Evolutionary conservation across 2,888 invertebrate species (phyloP), one percentile per base, ranked within the genome.

Genomic region (Tridacna crocea): DNA sequence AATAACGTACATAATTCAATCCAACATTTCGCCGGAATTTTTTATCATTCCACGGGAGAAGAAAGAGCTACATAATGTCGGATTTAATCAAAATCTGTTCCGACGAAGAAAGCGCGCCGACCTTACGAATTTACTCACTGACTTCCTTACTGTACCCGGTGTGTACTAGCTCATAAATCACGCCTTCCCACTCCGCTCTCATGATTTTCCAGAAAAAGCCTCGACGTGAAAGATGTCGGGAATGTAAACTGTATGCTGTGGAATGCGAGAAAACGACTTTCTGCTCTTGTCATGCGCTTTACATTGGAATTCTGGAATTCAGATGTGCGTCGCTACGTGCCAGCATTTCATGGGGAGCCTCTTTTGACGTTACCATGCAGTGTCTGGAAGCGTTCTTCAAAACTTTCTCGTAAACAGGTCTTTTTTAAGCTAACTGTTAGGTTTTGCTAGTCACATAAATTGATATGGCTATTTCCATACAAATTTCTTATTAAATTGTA

Each of bases 241-340:
- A 70, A 70, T 70, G 70, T 70, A 70, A 70, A 70, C 70, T 51
- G 70, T 70, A 70, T 24, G 70, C 51, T 24, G 24, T 12, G 51
- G 70, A 70, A 70, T 70, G 70, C 70, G 48, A 15, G 70, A 70
- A 70, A 70, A 70, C 70, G 70, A 22, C 70, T 70, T 70, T 17
- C n/a, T 51, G 70, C 22, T 51, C 70, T 70, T 70, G 70, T 70
- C 51, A 70, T 51, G 70, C 47, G 70, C 70, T 70, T 70, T 22
- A 70, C 61, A 61, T 61, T 24, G 61, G 61, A 61, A 61, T 61
- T 22, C 24, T 22, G 61, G 61, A 61, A 61, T 61, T 61, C 61
- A 61, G n/a, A 13, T 61, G 61, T 13, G 61, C 61, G 61, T n/a
- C 61, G 61, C 24, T 61, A 61, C n/a, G 58, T 17, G 17, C 36